Conservation (phyloP, 2,888 invertebrate species). For the Papilio protenor region DNA sequence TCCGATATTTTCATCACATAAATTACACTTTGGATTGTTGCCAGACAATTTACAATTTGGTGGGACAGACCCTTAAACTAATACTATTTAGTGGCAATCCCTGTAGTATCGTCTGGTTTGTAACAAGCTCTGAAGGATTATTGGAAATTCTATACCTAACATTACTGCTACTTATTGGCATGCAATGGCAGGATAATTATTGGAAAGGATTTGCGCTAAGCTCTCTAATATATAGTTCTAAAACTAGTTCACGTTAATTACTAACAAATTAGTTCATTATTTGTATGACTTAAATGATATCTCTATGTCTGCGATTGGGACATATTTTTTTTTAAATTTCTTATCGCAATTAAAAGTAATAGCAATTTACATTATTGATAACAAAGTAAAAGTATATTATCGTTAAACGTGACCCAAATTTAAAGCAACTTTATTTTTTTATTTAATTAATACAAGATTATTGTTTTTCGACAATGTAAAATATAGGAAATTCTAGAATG, state of each 20-base stretch:
- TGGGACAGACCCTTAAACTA: background rate
- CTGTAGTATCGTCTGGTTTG: background rate
- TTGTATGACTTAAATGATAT: background rate
- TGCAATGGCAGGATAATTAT: background rate
- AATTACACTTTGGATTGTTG: no score
- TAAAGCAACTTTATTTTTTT: background rate
- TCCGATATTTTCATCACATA: no score
- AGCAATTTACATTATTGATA: background rate
- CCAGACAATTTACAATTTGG: no score
- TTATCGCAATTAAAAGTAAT: background rate
- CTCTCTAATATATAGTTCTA: background rate
- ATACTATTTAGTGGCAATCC: background rate
- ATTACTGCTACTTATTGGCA: background rate
- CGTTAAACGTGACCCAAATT: background rate
- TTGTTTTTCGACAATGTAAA: no score
- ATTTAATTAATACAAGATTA: background rate
- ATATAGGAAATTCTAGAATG: no score
- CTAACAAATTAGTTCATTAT: background rate
- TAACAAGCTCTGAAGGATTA: background rate
- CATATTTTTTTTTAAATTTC: background rate
- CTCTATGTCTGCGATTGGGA: background rate
- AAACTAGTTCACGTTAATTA: background rate
- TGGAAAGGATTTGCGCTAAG: background rate
- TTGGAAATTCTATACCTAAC: background rate
- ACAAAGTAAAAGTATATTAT: background rate